Base-by-base conservation (phyloP, 53 echinoderm and acorn worm genomes). In the Zoroaster sp. region DNA sequence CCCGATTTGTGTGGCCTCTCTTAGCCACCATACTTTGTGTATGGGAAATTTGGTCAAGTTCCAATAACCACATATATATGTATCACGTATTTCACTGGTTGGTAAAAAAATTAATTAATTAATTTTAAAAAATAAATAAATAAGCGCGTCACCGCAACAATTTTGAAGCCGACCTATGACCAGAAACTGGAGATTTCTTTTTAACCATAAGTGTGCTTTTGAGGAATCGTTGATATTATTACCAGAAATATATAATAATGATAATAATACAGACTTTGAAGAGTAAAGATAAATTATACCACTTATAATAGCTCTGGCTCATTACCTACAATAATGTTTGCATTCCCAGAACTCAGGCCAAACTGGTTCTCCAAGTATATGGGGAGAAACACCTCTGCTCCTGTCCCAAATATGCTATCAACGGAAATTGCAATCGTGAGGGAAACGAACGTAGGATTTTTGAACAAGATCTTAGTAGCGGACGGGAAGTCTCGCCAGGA, bases 401-500 rank as follows among this genome's bases (percentile, higher is more conserved):
- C 89, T 3, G 80, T 80, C 4, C 53, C 18, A 20, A 89, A 33
- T 7, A 89, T 28, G 52, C 28, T 38, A 21, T 89, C 73, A 14
- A 55, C 36, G 25, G 72, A 20, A 17, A 38, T 1, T 6, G 28
- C 51, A 20, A 36, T 2, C 32, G 72, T 65, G 37, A 83, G 20
- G 72, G 53, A 23, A 14, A 89, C 32, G 52, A 79, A 83, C 59
- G 89, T 89, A 13, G 89, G 89, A 12, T 89, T 89, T 36, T 53
- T 15, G 30, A 47, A 13, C 72, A 89, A 15, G 37, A 89, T 72
- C 40, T 35, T 46, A 6, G 40, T 17, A 8, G 89, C 73, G 11
- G 89, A n/a, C 10, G 89, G 89, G 40, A 89, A 89, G 33, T 89
- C 89, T 3, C 81, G 80, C 72, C 79, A 89, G 45, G 72, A 35